Conservation (phyloP, 2,888 invertebrate genomes). For the Diplazon laetatorius region DNA sequence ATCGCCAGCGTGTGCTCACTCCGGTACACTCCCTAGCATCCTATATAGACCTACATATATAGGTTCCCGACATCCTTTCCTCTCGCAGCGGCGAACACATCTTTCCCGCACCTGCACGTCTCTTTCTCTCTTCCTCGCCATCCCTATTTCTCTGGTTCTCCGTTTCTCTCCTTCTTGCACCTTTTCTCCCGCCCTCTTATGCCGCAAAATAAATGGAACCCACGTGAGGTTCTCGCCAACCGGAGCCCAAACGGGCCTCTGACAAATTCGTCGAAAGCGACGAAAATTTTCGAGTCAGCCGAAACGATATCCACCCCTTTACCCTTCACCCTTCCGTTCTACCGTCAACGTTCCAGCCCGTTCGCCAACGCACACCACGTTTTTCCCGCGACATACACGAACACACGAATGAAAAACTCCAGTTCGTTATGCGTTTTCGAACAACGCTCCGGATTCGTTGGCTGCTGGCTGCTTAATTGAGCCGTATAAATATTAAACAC, state of each 20-base stretch:
- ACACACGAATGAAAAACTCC: constrained; percentile 29
- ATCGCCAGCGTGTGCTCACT: constrained; percentile 57
- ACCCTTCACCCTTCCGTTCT: no score
- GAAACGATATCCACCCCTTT: neutral
- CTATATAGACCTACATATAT: neutral
- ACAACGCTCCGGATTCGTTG: constrained; percentile 28
- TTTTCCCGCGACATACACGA: constrained; percentile 14
- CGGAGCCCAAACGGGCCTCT: constrained; percentile 22
- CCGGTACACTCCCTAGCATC: constrained; percentile 29
- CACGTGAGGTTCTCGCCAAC: constrained; percentile 59
- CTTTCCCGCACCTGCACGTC: constrained; percentile 59
- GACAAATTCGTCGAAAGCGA: constrained; percentile 60
- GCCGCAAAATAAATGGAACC: constrained; percentile 63
- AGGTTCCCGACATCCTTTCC: constrained; percentile 4
- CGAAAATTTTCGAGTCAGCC: constrained; percentile 55
- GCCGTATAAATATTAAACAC: constrained; percentile 55
- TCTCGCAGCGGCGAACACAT: constrained; percentile 59
- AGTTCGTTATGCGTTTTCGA: constrained; percentile 47
- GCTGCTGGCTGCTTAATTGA: constrained; percentile 46
- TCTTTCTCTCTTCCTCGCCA: constrained; percentile 15
- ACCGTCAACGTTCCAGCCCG: neutral
- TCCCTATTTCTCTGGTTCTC: no score
- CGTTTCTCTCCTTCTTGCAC: constrained; percentile 22
- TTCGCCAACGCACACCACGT: constrained; percentile 5
- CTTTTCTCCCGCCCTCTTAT: constrained; percentile 24